Evolutionary conservation across 1,140 invertebrate genomes (phyloP).

Genomic region (Yoshiicerus persimilis): DNA sequence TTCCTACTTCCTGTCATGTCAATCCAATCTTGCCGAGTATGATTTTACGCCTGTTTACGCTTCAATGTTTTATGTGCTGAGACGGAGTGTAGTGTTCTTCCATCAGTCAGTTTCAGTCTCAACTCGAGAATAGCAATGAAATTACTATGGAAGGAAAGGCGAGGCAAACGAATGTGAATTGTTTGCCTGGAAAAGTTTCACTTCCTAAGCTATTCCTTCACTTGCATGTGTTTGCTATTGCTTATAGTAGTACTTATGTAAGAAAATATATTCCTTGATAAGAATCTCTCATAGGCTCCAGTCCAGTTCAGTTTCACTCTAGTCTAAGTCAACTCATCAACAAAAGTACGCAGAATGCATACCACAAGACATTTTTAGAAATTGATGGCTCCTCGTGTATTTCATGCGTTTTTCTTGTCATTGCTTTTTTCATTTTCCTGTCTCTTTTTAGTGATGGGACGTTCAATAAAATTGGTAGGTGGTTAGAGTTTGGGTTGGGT

Average conservation of each 20-base stretch:
- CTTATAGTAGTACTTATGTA: background rate
- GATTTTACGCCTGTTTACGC: background rate
- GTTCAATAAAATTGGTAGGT: background rate
- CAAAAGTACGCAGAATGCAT: background rate
- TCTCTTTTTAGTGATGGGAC: background rate
- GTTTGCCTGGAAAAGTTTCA: background rate
- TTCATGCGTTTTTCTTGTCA: background rate
- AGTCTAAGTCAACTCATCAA: background rate
- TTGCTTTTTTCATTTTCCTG: background rate
- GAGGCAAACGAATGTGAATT: background rate
- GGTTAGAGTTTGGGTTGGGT: background rate
- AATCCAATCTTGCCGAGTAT: background rate
- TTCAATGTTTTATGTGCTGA: constrained; percentile 1
- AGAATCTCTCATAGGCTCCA: background rate
- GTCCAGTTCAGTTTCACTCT: no score
- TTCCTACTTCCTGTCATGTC: constrained; percentile 15
- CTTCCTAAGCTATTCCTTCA: background rate
- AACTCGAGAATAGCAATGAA: background rate
- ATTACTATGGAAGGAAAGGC: background rate
- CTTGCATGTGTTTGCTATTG: background rate
- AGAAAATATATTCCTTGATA: background rate
- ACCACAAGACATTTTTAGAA: background rate
- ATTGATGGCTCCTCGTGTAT: background rate
- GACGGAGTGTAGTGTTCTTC: background rate
- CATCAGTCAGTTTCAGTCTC: background rate